These are phyloP conservation scores for Anarsia innoxiella DNA, from an alignment of 2,888 invertebrate genomes.

Conservation along the genomic window DNA sequence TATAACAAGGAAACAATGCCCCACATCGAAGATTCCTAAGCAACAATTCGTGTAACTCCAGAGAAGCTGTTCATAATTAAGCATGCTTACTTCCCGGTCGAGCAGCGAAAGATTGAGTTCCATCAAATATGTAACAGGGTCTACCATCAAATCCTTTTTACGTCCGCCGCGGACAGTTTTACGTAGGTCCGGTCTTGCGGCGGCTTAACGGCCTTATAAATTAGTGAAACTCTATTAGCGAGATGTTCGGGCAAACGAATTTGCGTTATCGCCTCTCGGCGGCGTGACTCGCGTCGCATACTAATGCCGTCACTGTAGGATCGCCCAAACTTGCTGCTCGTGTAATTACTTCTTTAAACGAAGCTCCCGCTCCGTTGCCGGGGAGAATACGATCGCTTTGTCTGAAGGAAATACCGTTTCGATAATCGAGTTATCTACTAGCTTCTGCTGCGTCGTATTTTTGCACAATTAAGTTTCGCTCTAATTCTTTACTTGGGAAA, in stretches of 20 bases:
- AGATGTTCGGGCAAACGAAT: constrained; percentile 73
- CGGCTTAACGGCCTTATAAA: constrained; percentile 71
- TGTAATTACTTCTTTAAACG: constrained; percentile 73
- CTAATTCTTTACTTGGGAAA: constrained; percentile 15
- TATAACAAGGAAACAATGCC: constrained; percentile 25
- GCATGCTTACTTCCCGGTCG: constrained; percentile 41
- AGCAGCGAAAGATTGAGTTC: constrained; percentile 48
- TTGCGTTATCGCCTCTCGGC: constrained; percentile 70
- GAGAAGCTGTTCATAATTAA: constrained; percentile 56
- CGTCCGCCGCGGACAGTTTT: constrained; percentile 61
- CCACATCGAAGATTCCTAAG: constrained; percentile 22
- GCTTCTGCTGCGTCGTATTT: constrained; percentile 27
- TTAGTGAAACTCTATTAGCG: constrained; percentile 75
- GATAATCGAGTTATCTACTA: constrained; percentile 60
- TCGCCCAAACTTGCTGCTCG: constrained; percentile 55
- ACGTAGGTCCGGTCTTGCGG: constrained; percentile 45
- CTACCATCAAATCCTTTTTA: constrained; percentile 67
- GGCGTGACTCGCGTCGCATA: constrained; percentile 59
- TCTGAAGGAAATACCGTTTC: constrained; percentile 44
- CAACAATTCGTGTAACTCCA: constrained; percentile 47
- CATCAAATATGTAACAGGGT: constrained; percentile 65
- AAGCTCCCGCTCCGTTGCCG: constrained; percentile 32
- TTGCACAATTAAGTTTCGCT: constrained; percentile 30
- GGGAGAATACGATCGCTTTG: constrained; percentile 51
- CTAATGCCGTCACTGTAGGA: constrained; percentile 45